These are phyloP conservation scores for Idaea dimidiata DNA, from an alignment of 2,888 invertebrate genomes.

Conservation along the genomic window DNA sequence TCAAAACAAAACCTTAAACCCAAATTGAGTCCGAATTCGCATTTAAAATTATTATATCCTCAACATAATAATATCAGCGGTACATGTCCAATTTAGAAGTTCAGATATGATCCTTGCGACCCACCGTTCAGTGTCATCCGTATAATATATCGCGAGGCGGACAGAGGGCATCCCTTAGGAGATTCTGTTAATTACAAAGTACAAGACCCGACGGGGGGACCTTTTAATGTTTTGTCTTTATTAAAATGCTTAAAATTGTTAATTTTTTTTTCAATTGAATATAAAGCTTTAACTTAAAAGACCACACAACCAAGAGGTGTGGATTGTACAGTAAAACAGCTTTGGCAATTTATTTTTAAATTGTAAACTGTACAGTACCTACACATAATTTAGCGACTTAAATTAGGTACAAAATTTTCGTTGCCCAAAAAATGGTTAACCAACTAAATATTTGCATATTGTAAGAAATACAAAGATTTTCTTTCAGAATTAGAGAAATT, in stretches of 20 bases:
- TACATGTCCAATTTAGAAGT: slow-evolving; percentile 47
- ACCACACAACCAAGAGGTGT: neutral
- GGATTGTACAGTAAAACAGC: too few species aligned
- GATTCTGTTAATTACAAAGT: slow-evolving; percentile 83
- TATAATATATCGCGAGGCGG: slow-evolving; percentile 73
- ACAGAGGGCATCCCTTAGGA: slow-evolving; percentile 74
- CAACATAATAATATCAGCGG: slow-evolving; percentile 32
- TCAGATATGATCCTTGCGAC: slow-evolving; percentile 69
- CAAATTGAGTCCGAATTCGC: neutral
- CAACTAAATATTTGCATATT: too few species aligned
- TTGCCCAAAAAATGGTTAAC: too few species aligned
- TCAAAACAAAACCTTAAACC: slow-evolving; percentile 10
- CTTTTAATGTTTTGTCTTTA: slow-evolving; percentile 60
- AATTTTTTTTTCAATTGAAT: slow-evolving; percentile 9
- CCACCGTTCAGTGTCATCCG: slow-evolving; percentile 64
- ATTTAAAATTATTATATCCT: slow-evolving; percentile 9
- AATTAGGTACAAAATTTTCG: too few species aligned
- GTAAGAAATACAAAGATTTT: too few species aligned
- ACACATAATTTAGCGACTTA: too few species aligned
- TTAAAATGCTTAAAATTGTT: slow-evolving; percentile 20
- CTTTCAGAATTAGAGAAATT: too few species aligned
- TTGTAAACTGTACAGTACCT: too few species aligned
- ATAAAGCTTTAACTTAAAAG: slow-evolving; percentile 8
- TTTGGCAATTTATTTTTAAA: too few species aligned
- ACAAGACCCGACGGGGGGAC: slow-evolving; percentile 74